phyloP scores from a whole-genome alignment of 2,797 vertebrate genomes.

The Picus viridis region DNA sequence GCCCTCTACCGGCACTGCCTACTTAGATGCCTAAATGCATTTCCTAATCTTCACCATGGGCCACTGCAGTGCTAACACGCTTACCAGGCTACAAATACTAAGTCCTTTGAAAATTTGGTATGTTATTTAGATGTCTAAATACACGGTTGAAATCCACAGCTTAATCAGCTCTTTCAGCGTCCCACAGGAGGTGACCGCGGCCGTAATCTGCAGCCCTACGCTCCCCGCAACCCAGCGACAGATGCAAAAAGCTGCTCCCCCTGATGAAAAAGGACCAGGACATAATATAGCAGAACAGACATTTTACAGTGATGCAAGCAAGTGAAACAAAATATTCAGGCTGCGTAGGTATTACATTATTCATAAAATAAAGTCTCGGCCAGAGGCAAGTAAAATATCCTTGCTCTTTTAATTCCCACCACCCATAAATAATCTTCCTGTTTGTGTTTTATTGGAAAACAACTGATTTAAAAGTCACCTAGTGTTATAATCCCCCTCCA shows the following conservation, averaged over 20 bases:
- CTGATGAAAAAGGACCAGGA: neutral
- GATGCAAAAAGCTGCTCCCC: neutral
- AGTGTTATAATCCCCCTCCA: constrained; percentile 51
- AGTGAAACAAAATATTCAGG: constrained; percentile 4
- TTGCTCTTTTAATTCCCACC: constrained; percentile 57
- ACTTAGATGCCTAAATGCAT: neutral
- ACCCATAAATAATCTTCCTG: constrained; percentile 43
- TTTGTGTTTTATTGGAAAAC: constrained; percentile 71
- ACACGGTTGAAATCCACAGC: neutral
- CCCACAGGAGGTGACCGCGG: neutral
- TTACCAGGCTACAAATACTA: neutral
- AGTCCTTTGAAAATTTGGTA: neutral
- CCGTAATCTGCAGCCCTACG: neutral
- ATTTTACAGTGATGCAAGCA: neutral
- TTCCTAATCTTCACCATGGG: neutral
- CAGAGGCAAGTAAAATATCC: neutral
- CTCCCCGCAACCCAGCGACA: neutral
- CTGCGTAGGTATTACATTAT: neutral
- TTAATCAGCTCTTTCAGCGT: neutral
- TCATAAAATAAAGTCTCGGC: neutral
- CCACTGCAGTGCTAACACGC: neutral
- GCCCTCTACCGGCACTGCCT: neutral
- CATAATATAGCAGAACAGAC: neutral
- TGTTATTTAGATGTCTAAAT: neutral
- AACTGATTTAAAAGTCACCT: constrained; percentile 69